Base-by-base conservation (phyloP, 2,888 invertebrate genomes). In the Meiosimyza decipiens region DNA sequence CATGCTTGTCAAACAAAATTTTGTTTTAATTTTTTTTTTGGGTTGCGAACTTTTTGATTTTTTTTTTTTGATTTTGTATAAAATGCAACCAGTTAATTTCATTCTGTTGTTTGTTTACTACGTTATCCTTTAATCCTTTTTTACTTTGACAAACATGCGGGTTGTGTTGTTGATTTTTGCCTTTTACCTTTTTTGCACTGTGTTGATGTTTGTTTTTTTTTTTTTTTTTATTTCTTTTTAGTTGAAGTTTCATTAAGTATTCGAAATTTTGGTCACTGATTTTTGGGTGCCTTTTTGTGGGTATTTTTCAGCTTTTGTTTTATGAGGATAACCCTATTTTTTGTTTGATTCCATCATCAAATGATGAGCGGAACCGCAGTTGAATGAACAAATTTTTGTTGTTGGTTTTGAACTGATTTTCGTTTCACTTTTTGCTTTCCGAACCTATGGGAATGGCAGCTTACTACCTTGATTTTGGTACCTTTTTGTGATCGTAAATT, bases 71-170 rank as follows among this genome's bases (percentile, higher is more conserved):
- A 1, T 28, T 12, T 4, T 13, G 12, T 15, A 57, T 11, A 28
- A 57, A 57, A 57, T 57, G 57, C 57, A 57, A 57, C 22, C 57
- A 57, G 57, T 57, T 57, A 57, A 57, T 57, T 57, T 57, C 15
- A 18, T 57, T 28, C 22, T 28, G 28, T 15, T 28, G 57, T 62
- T 62, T 28, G 40, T 15, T 40, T 62, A 12, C 16, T 15, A 18
- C 16, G 28, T 40, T 62, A n/a, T 16, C 62, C 59, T n/a, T 51
- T 28, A 60, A 70, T 22, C 54, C 49, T 62, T 71, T 62, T 40
- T 40, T 40, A 40, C 40, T 40, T 40, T 40, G 40, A 9, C 40
- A 40, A 40, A 40, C 40, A 40, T 40, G 40, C 40, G 40, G 9
- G 40, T 28, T 57, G 22, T 18, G 22, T 18, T 57, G 28, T 22